phyloP scores from a whole-genome alignment of 2,797 vertebrate species.

The Sebastes oblongus region DNA sequence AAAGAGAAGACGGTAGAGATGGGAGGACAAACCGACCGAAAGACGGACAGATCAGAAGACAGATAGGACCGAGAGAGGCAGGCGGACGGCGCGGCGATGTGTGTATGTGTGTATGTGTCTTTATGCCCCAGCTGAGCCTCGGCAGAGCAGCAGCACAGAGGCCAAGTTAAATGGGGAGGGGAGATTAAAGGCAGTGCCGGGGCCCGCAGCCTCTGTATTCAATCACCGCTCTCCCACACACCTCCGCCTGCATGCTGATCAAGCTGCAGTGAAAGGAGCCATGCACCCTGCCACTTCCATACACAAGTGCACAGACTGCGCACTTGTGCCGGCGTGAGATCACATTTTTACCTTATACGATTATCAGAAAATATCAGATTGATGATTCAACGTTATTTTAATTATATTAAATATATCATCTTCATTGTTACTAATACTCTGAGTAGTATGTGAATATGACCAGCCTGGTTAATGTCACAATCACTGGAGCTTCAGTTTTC shows the following conservation, averaged over 20 bases:
- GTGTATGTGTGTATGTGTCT: constrained; percentile 77
- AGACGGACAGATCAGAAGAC: constrained; percentile 50
- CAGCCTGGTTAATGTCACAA: not conserved
- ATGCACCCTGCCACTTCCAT: constrained; percentile 83
- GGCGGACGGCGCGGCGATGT: constrained; percentile 23
- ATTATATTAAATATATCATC: not conserved
- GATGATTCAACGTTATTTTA: too few species aligned
- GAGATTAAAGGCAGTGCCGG: constrained; percentile 90
- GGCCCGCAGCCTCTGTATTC: constrained; percentile 84
- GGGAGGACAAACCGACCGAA: not conserved
- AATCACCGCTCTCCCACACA: constrained; percentile 83
- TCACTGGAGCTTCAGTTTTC: not conserved
- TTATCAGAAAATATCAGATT: not conserved
- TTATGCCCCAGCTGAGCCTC: constrained; percentile 89
- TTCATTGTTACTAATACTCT: not conserved
- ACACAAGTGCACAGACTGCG: constrained; percentile 34
- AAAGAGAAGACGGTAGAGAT: constrained; percentile 27
- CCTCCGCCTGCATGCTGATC: constrained; percentile 90
- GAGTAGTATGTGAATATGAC: not conserved
- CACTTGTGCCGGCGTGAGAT: constrained; percentile 10
- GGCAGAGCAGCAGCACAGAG: constrained; percentile 77
- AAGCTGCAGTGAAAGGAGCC: constrained; percentile 87
- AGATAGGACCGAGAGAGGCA: constrained; percentile 44
- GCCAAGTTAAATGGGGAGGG: constrained; percentile 87
- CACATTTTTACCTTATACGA: not conserved